Evolutionary conservation across 2,888 invertebrate genomes (phyloP).

Genomic region (Cosmia pyralina): DNA sequence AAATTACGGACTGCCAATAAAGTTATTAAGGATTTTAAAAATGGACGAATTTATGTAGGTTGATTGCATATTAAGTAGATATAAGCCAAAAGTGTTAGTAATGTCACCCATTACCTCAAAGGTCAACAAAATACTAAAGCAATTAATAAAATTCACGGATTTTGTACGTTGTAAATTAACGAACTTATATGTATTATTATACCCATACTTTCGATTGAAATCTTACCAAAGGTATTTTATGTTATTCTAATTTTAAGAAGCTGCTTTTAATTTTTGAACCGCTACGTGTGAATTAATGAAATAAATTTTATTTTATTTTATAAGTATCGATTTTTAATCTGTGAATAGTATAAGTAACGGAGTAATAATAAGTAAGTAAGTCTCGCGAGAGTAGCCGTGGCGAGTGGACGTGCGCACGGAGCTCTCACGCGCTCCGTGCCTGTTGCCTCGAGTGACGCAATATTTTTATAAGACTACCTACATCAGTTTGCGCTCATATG

Average conservation of each 20-base stretch:
- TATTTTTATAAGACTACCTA: too few species aligned
- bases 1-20: constrained; percentile 46
- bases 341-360: constrained; percentile 58
- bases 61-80: constrained; percentile 43
- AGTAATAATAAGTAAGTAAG: too few species aligned
- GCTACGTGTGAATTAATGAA: constrained; percentile 62
- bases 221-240: constrained; percentile 55
- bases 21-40: constrained; percentile 48
- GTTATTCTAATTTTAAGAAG: constrained; percentile 64
- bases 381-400: too few species aligned
- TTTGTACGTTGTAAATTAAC: constrained; percentile 61
- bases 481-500: too few species aligned
- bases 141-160: constrained; percentile 54
- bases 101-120: constrained; percentile 55
- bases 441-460: too few species aligned
- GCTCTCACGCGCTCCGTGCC: too few species aligned
- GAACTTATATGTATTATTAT: constrained; percentile 61
- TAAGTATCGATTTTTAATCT: constrained; percentile 68
- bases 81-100: constrained; percentile 40
- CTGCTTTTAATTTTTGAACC: constrained; percentile 61
- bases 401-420: too few species aligned
- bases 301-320: constrained; percentile 54
- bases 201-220: constrained; percentile 58
- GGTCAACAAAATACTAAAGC: constrained; percentile 50
- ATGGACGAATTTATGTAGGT: constrained; percentile 46